A percentile compares a stretch with the other conserved stretches of the same genome.
These are phyloP conservation scores for Cotesia typhae DNA, from an alignment of 1,140 invertebrate genomes.

Conservation along the genomic window DNA sequence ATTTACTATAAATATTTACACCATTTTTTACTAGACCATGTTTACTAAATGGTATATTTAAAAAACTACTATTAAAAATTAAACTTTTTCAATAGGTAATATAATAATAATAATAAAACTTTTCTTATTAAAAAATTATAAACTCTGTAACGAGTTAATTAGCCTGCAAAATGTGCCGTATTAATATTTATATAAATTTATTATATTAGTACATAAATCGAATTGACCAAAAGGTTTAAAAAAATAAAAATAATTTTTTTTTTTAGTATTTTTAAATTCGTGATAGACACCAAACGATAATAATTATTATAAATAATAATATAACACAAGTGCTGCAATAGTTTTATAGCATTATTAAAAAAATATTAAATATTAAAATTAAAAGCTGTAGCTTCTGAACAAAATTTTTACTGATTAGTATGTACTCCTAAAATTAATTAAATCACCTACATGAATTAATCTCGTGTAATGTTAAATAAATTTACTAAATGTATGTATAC, in stretches of 20 bases:
- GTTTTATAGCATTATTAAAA: not conserved
- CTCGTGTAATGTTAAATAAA: no score
- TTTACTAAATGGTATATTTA: not conserved
- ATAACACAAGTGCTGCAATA: constrained; percentile 2
- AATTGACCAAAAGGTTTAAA: not conserved
- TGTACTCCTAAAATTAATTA: not conserved
- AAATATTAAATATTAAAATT: not conserved
- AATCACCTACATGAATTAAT: no score
- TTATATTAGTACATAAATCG: not conserved
- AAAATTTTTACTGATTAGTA: constrained; percentile 2
- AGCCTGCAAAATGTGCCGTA: constrained; percentile 8
- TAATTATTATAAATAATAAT: not conserved
- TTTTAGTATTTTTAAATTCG: not conserved
- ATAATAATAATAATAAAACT: not conserved
- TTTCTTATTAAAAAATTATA: no score
- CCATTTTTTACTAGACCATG: constrained; percentile 23
- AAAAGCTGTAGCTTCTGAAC: not conserved
- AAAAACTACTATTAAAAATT: no score
- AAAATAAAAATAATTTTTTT: not conserved
- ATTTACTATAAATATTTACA: constrained; percentile 25
- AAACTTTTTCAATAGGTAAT: no score
- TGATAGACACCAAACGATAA: constrained; percentile 13
- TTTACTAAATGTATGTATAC: no score
- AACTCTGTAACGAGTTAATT: not conserved
- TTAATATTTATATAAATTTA: not conserved